phyloP scores from a whole-genome alignment of 2,797 vertebrate genomes.

The Schizopygopsis malacanthus region DNA sequence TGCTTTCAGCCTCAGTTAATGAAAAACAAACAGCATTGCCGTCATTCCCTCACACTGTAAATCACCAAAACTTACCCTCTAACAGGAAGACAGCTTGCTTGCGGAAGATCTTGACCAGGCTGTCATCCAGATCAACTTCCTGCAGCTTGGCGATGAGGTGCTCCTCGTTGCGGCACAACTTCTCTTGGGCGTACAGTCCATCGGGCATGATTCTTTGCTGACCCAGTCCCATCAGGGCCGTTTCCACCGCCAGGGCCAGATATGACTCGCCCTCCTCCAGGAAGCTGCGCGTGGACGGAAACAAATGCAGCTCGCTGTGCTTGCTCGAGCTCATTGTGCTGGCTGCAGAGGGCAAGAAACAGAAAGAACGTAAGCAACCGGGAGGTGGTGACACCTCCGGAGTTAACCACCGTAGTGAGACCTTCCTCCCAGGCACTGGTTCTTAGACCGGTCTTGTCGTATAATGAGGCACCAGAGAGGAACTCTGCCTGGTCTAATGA shows the following conservation, averaged over 20 bases:
- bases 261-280: conserved; percentile 92
- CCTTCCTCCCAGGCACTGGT: conserved; percentile 40
- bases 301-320: conserved; percentile 86
- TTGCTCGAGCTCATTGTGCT: conserved; percentile 87
- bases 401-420: conserved; percentile 28
- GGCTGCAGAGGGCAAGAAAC: conserved; percentile 61
- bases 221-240: conserved; percentile 89
- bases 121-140: conserved; percentile 88
- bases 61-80: conserved; percentile 81
- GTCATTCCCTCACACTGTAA: background rate
- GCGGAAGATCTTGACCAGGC: conserved; percentile 91
- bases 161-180: conserved; percentile 94
- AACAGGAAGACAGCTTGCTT: conserved; percentile 93
- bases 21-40: conserved; percentile 45
- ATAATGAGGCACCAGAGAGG: conserved; percentile 54
- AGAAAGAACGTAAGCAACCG: background rate
- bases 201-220: conserved; percentile 96
- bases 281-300: conserved; percentile 90
- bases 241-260: conserved; percentile 88
- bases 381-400: conserved; percentile 24
- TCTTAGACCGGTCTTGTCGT: conserved; percentile 35
- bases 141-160: conserved; percentile 93
- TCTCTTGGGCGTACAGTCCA: conserved; percentile 95
- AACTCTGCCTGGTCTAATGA: conserved; percentile 51
- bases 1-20: conserved; percentile 16